Conservation (phyloP, 1,140 invertebrate species). For the Anastatus disparis region DNA sequence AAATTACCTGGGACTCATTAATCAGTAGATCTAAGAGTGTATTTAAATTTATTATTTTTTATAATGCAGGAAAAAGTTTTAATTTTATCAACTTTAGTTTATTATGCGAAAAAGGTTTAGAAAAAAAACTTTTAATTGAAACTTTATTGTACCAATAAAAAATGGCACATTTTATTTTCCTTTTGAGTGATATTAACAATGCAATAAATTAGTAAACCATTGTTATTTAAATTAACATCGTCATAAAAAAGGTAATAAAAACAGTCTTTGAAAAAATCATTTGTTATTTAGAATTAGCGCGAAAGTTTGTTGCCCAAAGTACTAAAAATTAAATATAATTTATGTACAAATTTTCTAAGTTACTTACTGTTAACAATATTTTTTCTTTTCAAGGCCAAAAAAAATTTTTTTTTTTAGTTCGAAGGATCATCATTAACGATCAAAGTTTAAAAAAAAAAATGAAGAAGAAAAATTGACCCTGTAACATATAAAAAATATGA, state of each 20-base stretch:
- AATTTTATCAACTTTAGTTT: background rate
- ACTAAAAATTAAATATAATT: background rate
- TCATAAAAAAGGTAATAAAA: conserved; percentile 7
- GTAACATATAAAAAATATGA: conserved; percentile 6
- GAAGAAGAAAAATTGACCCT: conserved; percentile 21
- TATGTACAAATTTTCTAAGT: background rate
- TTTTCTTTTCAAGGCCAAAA: conserved; percentile 2
- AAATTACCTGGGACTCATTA: too few relatives aligned
- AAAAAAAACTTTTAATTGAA: too few relatives aligned
- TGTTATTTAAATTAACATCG: conserved; percentile 2
- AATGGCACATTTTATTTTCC: too few relatives aligned
- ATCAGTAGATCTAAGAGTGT: background rate
- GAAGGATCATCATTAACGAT: background rate
- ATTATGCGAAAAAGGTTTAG: too few relatives aligned
- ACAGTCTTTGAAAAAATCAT: background rate
- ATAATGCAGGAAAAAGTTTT: background rate
- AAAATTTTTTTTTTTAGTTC: background rate
- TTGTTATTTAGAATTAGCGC: background rate
- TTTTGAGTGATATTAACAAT: background rate
- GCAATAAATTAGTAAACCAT: conserved; percentile 1
- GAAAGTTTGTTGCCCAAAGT: background rate
- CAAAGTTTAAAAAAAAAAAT: too few relatives aligned
- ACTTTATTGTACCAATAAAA: too few relatives aligned
- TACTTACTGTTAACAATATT: background rate
- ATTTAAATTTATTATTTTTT: background rate